Evolutionary conservation across 2,113 vertebrate species (phyloP).

Genomic region (Shinisaurus crocodilurus): DNA sequence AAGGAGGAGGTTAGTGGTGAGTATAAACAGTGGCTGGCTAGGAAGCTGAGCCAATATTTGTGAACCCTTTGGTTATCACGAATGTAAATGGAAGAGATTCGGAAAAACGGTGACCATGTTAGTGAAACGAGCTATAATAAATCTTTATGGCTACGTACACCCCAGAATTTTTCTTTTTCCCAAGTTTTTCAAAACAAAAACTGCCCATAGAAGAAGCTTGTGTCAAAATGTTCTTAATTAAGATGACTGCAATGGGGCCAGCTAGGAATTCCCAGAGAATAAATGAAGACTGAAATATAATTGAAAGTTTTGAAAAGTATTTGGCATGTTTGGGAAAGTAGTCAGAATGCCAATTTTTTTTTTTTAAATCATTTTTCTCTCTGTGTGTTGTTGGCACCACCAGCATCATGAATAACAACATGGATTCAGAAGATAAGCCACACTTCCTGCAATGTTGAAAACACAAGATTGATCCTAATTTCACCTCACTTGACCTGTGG

Average conservation of each 20-base stretch:
- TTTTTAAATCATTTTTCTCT: background rate
- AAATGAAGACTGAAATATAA: background rate
- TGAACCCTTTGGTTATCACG: background rate
- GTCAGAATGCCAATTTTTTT: background rate
- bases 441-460: background rate
- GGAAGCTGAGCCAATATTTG: background rate
- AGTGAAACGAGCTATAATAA: background rate
- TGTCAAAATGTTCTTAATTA: background rate
- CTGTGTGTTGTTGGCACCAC: background rate
- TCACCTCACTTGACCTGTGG: background rate
- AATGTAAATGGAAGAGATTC: background rate
- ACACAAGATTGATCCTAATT: background rate
- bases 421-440: background rate
- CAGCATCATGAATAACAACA: background rate
- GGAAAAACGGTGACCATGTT: background rate
- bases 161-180: background rate
- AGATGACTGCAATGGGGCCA: background rate
- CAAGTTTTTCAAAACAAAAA: background rate
- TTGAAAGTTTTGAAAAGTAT: background rate
- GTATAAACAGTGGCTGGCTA: background rate
- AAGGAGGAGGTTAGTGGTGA: background rate
- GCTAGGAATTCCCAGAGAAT: background rate
- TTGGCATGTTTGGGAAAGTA: constrained; percentile 3
- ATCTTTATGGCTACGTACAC: background rate
- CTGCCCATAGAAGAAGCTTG: background rate